Base-by-base conservation (phyloP, 2,113 vertebrate genomes). In the Myotis lucifugus region DNA sequence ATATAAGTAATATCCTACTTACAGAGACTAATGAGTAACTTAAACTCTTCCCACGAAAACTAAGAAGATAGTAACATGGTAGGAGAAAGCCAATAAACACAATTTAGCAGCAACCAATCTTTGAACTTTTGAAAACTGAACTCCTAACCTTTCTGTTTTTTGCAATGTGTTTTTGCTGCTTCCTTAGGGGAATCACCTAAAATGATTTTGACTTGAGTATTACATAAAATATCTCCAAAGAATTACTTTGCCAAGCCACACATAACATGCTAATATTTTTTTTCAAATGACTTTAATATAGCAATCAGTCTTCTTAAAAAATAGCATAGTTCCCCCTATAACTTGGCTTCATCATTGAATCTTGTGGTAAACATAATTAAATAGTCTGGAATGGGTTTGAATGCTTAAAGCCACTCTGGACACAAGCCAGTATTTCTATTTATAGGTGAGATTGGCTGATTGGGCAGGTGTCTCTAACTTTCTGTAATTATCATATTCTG, bases 321-420 rank as follows among this genome's bases (percentile, higher is more conserved):
- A 85, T 90, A 90, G 40, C 76, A 32, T 95, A 69, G 91, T 97
- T 91, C 54, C 84, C 76, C 27, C 61, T 78, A 29, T 97, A 79
- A 88, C 74, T 69, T 96, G 69, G 61, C 85, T 94, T 95, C 77
- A 21, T 87, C 59, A 91, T 42, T 90, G 76, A 93, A 95, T n/a
- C 34, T 88, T 96, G 86, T 91, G 96, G 89, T 94, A 94, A 96
- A 96, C 86, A 95, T 94, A 95, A 94, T 96, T 91, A 96, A 96
- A 90, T 72, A 93, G 52, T 27, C 56, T 40, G n/a, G 67, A 89
- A 72, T 34, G 78, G 78, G 40, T 96, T 93, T 93, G 91, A 96
- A 93, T 94, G 54, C 78, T 93, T 96, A 95, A 87, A 94, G 56
- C 42, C n/a, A 90, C 40, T 54, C 52, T 93, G 67, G 59, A 74